phyloP scores from a whole-genome alignment of 2,888 invertebrate species.

The Monochamus alternatus region DNA sequence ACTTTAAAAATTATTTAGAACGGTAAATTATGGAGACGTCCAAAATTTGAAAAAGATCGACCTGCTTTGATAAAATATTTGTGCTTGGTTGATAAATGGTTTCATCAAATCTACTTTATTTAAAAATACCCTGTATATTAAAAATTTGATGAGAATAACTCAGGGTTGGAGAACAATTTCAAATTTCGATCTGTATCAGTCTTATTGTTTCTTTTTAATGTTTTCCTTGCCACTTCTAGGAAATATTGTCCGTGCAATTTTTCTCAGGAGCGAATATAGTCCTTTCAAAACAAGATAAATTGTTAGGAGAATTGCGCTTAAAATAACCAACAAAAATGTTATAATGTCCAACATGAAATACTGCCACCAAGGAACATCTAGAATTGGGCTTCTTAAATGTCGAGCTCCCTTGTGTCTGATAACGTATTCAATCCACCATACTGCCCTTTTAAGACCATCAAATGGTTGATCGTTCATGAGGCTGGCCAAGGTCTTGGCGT shows the following conservation, averaged over 20 bases:
- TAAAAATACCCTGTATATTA: too few relatives aligned
- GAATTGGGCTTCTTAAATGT: constrained; percentile 69
- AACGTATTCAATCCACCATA: constrained; percentile 72
- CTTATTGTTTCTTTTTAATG: constrained; percentile 19
- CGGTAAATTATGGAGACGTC: too few relatives aligned
- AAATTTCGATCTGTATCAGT: not conserved
- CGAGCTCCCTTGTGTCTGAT: constrained; percentile 68
- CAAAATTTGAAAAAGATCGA: too few relatives aligned
- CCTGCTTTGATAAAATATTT: too few relatives aligned
- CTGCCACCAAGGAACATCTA: constrained; percentile 68
- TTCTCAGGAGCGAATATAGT: not conserved
- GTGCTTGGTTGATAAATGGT: too few relatives aligned
- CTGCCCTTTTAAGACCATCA: constrained; percentile 54
- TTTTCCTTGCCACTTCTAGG: not conserved
- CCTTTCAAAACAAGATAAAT: constrained; percentile 7
- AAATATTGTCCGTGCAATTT: not conserved
- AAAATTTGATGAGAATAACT: not conserved
- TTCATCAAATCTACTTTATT: too few relatives aligned
- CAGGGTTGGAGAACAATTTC: too few relatives aligned
- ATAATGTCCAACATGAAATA: constrained; percentile 70
- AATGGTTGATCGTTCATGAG: constrained; percentile 53
- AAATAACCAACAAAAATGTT: constrained; percentile 43
- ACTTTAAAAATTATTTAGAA: too few relatives aligned
- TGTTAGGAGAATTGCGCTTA: constrained; percentile 10
- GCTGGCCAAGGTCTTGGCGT: constrained; percentile 49